phyloP scores from a whole-genome alignment of 2,797 vertebrate species.

The Taeniopygia guttata region DNA sequence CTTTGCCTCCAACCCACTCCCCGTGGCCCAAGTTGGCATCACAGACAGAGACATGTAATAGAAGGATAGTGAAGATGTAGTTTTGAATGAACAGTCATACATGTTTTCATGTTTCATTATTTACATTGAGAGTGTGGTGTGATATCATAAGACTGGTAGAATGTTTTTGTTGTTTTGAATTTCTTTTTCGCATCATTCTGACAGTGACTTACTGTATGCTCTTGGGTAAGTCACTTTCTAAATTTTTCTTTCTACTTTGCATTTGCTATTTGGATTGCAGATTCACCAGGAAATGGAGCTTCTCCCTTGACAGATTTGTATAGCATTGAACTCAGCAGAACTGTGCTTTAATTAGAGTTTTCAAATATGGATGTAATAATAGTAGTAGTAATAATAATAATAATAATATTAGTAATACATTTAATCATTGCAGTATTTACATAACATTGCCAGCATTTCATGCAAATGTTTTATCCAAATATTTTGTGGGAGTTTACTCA shows the following conservation, averaged over 20 bases:
- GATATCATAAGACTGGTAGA: not conserved
- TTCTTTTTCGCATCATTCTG: not conserved
- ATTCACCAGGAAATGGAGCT: not conserved
- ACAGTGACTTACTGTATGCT: not conserved
- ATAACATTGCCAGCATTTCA: conserved; percentile 59
- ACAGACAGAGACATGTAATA: not conserved
- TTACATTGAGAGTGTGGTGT: not conserved
- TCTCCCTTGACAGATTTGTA: not conserved
- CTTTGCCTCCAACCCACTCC: not conserved
- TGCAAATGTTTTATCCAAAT: conserved; percentile 60
- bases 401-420: not conserved
- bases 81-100: not conserved
- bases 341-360: not conserved
- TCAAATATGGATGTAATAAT: conserved; percentile 12
- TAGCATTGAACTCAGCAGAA: not conserved
- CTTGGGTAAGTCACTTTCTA: not conserved
- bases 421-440: conserved; percentile 29
- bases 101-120: not conserved
- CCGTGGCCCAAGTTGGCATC: not conserved
- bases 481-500: conserved; percentile 58
- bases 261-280: not conserved
- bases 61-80: not conserved
- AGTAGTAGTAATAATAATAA: conserved; percentile 5
- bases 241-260: not conserved
- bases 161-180: not conserved